phyloP scores from a whole-genome alignment of 2,113 vertebrate species.

The Marmota flaviventris region DNA sequence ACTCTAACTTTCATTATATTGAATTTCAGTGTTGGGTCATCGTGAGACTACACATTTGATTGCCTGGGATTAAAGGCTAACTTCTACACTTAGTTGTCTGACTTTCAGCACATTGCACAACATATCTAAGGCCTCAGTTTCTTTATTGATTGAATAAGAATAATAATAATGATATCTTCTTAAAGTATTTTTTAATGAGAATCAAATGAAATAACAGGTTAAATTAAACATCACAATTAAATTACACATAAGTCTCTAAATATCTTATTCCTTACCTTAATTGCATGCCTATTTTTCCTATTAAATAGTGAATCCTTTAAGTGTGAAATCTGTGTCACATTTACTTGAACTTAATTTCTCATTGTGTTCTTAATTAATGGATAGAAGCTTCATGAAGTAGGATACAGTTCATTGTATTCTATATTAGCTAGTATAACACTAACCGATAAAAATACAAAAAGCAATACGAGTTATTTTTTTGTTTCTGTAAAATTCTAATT shows the following conservation, averaged over 20 bases:
- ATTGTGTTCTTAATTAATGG: background rate
- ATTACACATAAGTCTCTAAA: background rate
- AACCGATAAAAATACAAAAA: background rate
- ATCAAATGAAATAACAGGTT: background rate
- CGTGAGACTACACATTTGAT: background rate
- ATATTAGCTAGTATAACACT: background rate
- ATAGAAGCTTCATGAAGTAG: conserved; percentile 10
- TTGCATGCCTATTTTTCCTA: background rate
- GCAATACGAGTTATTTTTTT: background rate
- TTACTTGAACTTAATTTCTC: background rate
- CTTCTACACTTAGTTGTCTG: background rate
- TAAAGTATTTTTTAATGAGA: background rate
- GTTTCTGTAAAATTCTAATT: background rate
- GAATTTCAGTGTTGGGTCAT: background rate
- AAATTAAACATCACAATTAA: background rate
- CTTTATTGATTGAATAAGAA: background rate
- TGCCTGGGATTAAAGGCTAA: background rate
- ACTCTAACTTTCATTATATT: background rate
- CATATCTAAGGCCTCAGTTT: background rate
- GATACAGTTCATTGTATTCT: background rate
- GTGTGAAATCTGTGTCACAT: background rate
- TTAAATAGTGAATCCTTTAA: background rate
- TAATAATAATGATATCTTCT: background rate
- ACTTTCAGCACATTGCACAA: background rate
- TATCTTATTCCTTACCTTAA: background rate